These are phyloP conservation scores for Catocala fraxini DNA, from an alignment of 2,888 invertebrate species.

Conservation along the genomic window DNA sequence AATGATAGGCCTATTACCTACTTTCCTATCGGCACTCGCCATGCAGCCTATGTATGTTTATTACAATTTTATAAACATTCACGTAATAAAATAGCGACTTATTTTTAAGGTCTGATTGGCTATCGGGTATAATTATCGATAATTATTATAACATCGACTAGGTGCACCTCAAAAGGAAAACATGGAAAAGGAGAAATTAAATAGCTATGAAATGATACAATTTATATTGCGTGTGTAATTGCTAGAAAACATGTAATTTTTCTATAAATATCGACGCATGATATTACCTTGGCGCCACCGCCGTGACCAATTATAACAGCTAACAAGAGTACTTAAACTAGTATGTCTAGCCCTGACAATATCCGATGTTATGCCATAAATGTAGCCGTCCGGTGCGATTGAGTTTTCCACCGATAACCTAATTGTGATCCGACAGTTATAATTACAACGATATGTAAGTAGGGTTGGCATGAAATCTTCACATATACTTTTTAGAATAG, in stretches of 20 bases:
- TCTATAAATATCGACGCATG: conserved; percentile 27
- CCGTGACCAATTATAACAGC: conserved; percentile 26
- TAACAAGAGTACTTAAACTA: conserved; percentile 4
- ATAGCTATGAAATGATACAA: conserved; percentile 24
- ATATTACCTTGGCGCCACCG: conserved; percentile 1
- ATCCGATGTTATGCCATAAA: conserved; percentile 19
- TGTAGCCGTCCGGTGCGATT: conserved; percentile 4
- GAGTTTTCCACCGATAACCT: background rate
- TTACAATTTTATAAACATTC: too few relatives aligned
- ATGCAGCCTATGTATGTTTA: too few relatives aligned
- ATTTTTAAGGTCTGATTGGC: too few relatives aligned
- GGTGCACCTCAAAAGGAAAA: conserved; percentile 25
- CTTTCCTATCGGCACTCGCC: too few relatives aligned
- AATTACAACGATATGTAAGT: background rate
- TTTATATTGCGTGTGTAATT: conserved; percentile 38
- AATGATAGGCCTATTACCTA: too few relatives aligned
- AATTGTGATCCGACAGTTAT: background rate
- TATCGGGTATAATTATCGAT: background rate
- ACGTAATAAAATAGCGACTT: too few relatives aligned
- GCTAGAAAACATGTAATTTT: conserved; percentile 41
- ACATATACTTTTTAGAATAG: too few relatives aligned
- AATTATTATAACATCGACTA: background rate
- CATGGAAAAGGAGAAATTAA: conserved; percentile 41
- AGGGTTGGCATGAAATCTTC: background rate
- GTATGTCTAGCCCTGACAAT: conserved; percentile 19